These are phyloP conservation scores for Rhegmatorhina hoffmannsi DNA, from an alignment of 2,113 vertebrate genomes.

Conservation along the genomic window DNA sequence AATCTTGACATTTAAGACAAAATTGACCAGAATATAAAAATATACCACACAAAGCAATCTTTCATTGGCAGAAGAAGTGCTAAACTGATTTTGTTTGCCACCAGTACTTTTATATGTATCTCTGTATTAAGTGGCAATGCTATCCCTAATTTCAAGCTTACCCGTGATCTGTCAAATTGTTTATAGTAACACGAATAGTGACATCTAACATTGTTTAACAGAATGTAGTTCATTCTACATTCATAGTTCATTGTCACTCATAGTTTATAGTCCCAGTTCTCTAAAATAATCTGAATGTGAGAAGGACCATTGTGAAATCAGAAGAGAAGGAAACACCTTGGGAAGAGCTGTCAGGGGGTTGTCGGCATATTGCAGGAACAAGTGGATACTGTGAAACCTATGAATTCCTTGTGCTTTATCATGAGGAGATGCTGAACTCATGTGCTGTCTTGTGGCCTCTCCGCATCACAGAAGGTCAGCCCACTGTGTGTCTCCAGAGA, in stretches of 20 bases:
- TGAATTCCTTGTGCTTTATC: neutral
- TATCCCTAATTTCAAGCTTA: neutral
- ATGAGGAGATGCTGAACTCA: accelerated
- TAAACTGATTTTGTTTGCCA: neutral
- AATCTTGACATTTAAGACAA: neutral
- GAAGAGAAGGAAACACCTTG: neutral
- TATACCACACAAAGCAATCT: neutral
- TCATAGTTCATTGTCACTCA: neutral
- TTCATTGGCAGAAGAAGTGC: neutral
- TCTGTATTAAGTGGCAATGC: neutral
- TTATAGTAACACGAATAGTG: neutral
- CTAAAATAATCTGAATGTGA: neutral
- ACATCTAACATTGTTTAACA: neutral
- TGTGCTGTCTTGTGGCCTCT: neutral
- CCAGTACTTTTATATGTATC: neutral
- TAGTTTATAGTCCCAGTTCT: accelerated
- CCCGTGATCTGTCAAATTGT: neutral
- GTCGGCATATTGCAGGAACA: neutral
- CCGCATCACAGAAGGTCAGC: neutral
- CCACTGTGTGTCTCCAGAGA: neutral
- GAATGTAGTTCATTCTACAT: neutral
- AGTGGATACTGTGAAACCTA: accelerated
- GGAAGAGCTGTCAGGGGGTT: neutral
- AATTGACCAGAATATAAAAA: neutral
- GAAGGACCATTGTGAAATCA: neutral